phyloP scores from a whole-genome alignment of 2,797 vertebrate species.

The Anableps anableps region DNA sequence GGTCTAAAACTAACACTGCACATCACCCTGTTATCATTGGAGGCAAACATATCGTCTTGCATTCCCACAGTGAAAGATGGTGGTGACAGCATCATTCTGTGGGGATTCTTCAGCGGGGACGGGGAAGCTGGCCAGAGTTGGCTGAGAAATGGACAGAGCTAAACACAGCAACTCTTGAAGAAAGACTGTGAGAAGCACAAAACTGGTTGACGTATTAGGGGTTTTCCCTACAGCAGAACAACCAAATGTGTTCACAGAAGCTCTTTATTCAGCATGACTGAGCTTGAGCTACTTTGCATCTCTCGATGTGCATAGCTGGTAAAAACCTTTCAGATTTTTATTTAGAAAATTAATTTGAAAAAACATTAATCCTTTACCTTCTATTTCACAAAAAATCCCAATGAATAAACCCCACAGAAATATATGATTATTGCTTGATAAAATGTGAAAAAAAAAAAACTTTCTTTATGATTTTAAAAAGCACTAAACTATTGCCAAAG shows the following conservation, averaged over 20 bases:
- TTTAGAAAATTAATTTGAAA: neutral
- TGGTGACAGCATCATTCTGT: no score
- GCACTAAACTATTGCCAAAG: neutral
- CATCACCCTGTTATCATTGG: no score
- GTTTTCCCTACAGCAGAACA: neutral
- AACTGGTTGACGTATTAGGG: neutral
- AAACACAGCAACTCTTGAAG: no score
- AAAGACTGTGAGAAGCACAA: neutral
- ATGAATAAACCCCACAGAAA: neutral
- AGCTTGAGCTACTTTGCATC: no score
- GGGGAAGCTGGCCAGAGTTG: no score
- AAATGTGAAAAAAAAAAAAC: neutral
- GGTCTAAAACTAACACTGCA: no score
- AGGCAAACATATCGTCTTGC: no score
- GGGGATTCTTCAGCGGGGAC: no score
- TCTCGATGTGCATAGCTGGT: no score
- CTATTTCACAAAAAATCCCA: neutral
- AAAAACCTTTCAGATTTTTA: neutral
- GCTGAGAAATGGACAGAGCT: no score
- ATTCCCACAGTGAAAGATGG: no score
- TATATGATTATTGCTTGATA: neutral
- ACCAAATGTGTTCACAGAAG: neutral
- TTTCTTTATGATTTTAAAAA: neutral
- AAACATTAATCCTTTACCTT: neutral
- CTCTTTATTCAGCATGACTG: no score